Evolutionary conservation across 2,113 vertebrate genomes (phyloP).

Genomic region (mouse (Mus musculus)): GRCm39 chr2:153847001-153847500

Average conservation of each 20-base stretch:
- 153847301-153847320: not conserved
- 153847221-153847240: not conserved
- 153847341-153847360: not conserved
- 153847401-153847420: no score
- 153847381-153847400: fast-evolving
- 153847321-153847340: not conserved
- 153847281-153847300: not conserved
- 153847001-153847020: fast-evolving
- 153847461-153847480: no score
- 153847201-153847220: not conserved
- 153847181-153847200: not conserved
- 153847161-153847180: not conserved
- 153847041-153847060: not conserved
- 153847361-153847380: not conserved
- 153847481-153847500: no score
- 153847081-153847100: not conserved
- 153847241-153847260: not conserved
- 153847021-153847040: not conserved
- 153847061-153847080: not conserved
- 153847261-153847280: not conserved
- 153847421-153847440: no score
- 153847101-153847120: not conserved
- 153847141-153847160: not conserved
- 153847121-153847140: not conserved
- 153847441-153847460: no score